phyloP scores from a whole-genome alignment of 2,113 vertebrate genomes.

The Aptenodytes forsteri region DNA sequence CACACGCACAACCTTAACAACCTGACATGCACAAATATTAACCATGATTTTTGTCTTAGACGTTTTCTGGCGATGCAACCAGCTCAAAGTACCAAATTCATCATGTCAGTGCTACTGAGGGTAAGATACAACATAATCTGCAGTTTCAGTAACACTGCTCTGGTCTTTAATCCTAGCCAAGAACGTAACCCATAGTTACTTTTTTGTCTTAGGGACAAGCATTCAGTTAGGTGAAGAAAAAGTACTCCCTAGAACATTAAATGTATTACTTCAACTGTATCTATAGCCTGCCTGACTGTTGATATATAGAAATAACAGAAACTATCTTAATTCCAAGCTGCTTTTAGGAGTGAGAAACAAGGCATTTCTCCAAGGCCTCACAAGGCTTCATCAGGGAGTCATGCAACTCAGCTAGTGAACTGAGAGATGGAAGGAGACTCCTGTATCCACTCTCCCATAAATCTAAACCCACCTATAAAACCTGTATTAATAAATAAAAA shows the following conservation, averaged over 20 bases:
- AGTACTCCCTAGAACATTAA: background rate
- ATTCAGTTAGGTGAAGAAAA: background rate
- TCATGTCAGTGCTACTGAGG: background rate
- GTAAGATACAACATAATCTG: background rate
- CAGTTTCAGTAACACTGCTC: background rate
- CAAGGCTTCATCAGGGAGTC: background rate
- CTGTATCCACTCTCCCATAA: background rate
- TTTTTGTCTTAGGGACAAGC: background rate
- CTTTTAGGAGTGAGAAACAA: background rate
- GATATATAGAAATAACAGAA: background rate
- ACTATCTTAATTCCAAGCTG: background rate
- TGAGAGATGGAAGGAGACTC: background rate
- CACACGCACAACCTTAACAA: background rate
- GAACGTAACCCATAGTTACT: rapidly evolving
- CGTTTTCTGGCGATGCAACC: background rate
- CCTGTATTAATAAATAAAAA: background rate
- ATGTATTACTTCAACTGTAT: background rate
- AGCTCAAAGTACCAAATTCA: background rate
- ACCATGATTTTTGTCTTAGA: background rate
- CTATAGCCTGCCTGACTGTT: background rate
- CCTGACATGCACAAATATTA: background rate
- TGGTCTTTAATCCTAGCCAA: background rate
- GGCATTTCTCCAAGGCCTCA: background rate
- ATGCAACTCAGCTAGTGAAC: background rate
- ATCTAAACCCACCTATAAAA: background rate